Conservation (phyloP, 64 coral and sea anemone species). For the Porites australiensis region DNA sequence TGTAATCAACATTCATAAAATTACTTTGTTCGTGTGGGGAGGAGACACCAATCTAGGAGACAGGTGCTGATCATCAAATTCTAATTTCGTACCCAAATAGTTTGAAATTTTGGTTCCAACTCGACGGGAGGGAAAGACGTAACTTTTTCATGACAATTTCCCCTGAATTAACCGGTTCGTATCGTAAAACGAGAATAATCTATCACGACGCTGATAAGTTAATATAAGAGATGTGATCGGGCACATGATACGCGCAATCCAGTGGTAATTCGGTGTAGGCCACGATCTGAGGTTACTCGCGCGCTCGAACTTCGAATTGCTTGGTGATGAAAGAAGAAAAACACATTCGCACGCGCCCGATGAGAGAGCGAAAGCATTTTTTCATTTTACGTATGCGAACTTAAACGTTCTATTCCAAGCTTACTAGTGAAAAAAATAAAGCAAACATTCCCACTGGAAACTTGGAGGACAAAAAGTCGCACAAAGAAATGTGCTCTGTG, state of each 20-base stretch:
- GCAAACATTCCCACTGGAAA: neutral
- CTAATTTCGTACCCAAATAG: slow-evolving; percentile 43
- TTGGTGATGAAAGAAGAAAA: slow-evolving; percentile 74
- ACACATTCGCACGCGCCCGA: neutral
- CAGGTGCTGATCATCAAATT: slow-evolving; percentile 81
- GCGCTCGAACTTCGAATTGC: slow-evolving; percentile 32
- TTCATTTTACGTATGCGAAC: neutral
- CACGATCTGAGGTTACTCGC: slow-evolving; percentile 53
- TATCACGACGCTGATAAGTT: neutral
- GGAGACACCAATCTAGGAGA: slow-evolving; percentile 17
- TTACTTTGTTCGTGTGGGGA: slow-evolving; percentile 87
- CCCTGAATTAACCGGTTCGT: neutral
- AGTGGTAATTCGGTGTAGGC: slow-evolving; percentile 30
- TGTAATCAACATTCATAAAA: slow-evolving; percentile 87
- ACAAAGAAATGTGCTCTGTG: neutral
- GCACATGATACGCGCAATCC: slow-evolving; percentile 80
- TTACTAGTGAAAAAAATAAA: neutral
- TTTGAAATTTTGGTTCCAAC: neutral
- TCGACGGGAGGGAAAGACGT: neutral
- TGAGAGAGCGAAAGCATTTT: neutral
- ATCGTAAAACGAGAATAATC: slow-evolving; percentile 39
- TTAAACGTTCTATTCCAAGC: neutral
- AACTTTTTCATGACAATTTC: neutral
- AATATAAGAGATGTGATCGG: slow-evolving; percentile 46
- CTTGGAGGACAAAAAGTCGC: slow-evolving; percentile 1